phyloP scores from a whole-genome alignment of 2,797 vertebrate genomes.

The Pipistrellus nathusii region DNA sequence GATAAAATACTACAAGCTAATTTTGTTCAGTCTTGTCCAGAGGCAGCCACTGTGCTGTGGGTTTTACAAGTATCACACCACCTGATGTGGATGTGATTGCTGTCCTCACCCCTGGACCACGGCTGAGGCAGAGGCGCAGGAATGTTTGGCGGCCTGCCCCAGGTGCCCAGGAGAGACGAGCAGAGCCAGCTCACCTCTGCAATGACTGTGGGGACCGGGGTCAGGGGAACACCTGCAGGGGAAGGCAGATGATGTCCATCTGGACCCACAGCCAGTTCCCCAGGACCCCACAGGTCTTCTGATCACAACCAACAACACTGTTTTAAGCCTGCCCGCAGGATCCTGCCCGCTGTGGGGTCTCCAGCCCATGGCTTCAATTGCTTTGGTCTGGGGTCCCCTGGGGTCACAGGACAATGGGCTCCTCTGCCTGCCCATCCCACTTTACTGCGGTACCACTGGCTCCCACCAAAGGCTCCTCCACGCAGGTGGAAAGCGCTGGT shows the following conservation, averaged over 20 bases:
- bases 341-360: not conserved
- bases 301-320: not conserved
- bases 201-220: not conserved
- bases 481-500: not conserved
- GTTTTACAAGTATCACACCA: not conserved
- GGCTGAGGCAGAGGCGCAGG: not conserved
- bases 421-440: not conserved
- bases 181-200: not conserved
- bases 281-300: not conserved
- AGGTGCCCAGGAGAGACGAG: not conserved
- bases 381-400: not conserved
- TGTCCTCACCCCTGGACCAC: fast-evolving
- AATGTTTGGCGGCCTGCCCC: not conserved
- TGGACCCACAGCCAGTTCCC: not conserved
- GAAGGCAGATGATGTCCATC: too few relatives aligned
- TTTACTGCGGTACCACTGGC: not conserved
- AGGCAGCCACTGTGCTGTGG: too few relatives aligned
- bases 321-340: not conserved
- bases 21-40: not conserved
- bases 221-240: fast-evolving
- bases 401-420: not conserved
- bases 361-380: not conserved
- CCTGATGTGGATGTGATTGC: not conserved
- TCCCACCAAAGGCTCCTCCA: not conserved
- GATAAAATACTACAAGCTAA: not conserved